Base-by-base conservation (phyloP, 2,888 invertebrate genomes). In the Netelia inedita region DNA sequence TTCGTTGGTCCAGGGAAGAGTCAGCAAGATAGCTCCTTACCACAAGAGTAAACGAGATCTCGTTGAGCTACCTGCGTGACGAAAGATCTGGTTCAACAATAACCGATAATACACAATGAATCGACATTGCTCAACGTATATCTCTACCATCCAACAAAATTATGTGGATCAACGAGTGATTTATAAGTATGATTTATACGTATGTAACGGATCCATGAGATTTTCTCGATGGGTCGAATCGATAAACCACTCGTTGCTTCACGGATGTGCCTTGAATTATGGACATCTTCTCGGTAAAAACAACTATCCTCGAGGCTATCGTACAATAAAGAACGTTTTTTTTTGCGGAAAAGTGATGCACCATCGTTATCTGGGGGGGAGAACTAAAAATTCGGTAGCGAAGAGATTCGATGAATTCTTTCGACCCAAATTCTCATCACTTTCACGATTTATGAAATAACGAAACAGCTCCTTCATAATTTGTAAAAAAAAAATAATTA, bases 251-350 rank as follows among this genome's bases (percentile, higher is more conserved):
- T 14, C 9, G n/a, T 35, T 53, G 14, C n/a, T 76, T 43, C 35
- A 35, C 14, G 46, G 63, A 74, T 35, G 46, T 16, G 75, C 41
- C 23, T 57, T 50, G 19, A 82, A 76, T 82, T 55, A 76, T 78
- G 43, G 68, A 35, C 16, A 53, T 82, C 69, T 74, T 61, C 83
- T n/a, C 21, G 66, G 55, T 65, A 65, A 11, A 74, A 73, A 71
- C 28, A 66, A 75, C 50, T 74, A 81, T 79, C 82, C 10, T 84
- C 85, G 72, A 59, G 83, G 68, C 46, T 69, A 87, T 86, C 75
- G 79, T 79, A 71, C 85, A 74, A 85, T 79, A 65, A 87, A 21
- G 66, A 50, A 65, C 53, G 11, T 41, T 66, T 41, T 66, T 74
- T 80, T 35, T 63, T 23, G 57, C 28, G 46, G 57, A 43, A 61